Conservation (phyloP, 1,140 invertebrate species). For the Pollicipes pollicipes region DNA sequence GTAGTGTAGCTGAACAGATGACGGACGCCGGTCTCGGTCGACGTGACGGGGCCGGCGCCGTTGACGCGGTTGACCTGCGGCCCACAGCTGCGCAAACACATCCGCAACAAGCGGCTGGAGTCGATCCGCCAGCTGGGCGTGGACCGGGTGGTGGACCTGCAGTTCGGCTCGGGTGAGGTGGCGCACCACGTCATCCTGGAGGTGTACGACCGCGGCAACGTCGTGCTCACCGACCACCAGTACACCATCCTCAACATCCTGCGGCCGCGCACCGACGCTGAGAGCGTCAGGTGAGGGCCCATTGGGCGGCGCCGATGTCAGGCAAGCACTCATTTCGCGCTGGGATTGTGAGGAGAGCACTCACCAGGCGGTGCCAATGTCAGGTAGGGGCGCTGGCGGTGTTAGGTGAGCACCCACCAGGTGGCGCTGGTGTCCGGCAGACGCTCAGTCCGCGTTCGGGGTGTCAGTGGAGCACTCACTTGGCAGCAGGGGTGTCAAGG, state of each 20-base stretch:
- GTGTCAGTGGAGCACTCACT: too few relatives aligned
- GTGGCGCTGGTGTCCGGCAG: too few relatives aligned
- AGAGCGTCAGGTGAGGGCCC: conserved; percentile 59
- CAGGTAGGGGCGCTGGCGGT: not conserved
- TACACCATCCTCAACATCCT: conserved; percentile 85
- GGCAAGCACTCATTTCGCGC: not conserved
- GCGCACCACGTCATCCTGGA: conserved; percentile 93
- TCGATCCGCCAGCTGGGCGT: conserved; percentile 62
- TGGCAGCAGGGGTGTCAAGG: too few relatives aligned
- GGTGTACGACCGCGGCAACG: conserved; percentile 91
- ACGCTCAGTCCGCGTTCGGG: too few relatives aligned
- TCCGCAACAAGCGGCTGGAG: conserved; percentile 89
- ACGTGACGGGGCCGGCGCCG: too few relatives aligned
- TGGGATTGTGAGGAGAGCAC: too few relatives aligned
- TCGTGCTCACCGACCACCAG: conserved; percentile 81
- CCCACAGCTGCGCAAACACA: conserved; percentile 74
- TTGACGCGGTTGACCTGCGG: conserved; percentile 24
- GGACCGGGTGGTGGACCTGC: conserved; percentile 75
- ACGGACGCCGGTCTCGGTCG: too few relatives aligned
- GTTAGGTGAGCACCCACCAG: too few relatives aligned
- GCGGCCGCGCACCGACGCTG: conserved; percentile 77
- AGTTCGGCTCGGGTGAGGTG: conserved; percentile 86
- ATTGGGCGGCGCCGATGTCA: not conserved
- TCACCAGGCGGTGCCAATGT: not conserved
- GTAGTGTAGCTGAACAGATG: too few relatives aligned